These are phyloP conservation scores for Ichneumon xanthorius DNA, from an alignment of 2,888 invertebrate genomes.

Conservation along the genomic window DNA sequence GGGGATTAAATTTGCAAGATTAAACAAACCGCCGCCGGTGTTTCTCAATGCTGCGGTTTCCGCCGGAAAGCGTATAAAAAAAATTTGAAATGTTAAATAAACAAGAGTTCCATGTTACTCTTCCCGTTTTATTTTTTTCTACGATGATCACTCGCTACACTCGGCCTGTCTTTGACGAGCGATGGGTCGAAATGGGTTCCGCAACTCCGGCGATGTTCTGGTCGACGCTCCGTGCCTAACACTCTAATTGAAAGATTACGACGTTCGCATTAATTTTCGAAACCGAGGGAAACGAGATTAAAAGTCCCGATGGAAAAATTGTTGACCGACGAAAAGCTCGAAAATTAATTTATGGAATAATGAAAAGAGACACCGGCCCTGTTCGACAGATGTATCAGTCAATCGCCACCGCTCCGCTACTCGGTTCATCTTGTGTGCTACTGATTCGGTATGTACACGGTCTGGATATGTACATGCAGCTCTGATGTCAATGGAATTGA, in stretches of 20 bases:
- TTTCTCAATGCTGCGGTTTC: not conserved
- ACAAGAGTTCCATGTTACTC: not conserved
- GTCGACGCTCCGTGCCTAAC: slow-evolving; percentile 71
- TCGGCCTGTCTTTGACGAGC: not conserved
- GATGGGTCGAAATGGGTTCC: not conserved
- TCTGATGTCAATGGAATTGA: too few species aligned
- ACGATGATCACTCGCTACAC: not conserved
- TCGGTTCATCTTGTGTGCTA: too few species aligned
- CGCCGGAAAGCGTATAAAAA: not conserved
- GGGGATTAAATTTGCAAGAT: slow-evolving; percentile 5
- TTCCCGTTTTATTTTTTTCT: not conserved
- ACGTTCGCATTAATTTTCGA: slow-evolving; percentile 40
- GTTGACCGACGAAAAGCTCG: too few species aligned
- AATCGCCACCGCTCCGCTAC: too few species aligned
- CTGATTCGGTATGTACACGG: too few species aligned
- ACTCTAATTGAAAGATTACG: slow-evolving; percentile 76
- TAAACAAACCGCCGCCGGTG: not conserved
- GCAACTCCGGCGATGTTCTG: not conserved
- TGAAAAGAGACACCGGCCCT: too few species aligned
- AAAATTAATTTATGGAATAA: not conserved
- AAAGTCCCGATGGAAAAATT: too few species aligned
- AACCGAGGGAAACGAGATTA: slow-evolving; percentile 2
- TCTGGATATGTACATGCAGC: too few species aligned
- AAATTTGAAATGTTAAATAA: not conserved
- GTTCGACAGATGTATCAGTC: too few species aligned